Conservation (phyloP, 2,888 invertebrate genomes). For the Ischnus inquisitorius region DNA sequence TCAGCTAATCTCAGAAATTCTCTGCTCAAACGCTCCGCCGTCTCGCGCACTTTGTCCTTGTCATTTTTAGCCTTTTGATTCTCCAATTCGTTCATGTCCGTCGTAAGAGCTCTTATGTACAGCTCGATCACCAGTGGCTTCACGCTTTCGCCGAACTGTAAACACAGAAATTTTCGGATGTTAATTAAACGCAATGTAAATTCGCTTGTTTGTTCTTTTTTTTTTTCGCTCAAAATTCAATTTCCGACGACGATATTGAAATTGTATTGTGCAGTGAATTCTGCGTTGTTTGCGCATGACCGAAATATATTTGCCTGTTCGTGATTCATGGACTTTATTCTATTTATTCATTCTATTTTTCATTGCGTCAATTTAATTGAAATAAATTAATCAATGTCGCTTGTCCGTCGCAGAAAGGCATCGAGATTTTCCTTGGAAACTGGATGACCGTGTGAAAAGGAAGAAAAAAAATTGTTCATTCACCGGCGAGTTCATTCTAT, state of each 20-base stretch:
- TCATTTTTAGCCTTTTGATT: constrained; percentile 88
- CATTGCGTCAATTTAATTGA: no score
- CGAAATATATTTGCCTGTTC: no score
- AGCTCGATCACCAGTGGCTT: constrained; percentile 90
- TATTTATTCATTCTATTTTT: no score
- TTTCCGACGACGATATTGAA: no score
- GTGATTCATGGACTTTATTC: no score
- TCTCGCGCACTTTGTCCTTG: constrained; percentile 86
- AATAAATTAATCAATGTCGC: no score
- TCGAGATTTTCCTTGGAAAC: no score
- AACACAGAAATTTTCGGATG: constrained; percentile 16
- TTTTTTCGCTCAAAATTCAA: background rate
- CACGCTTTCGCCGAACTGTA: constrained; percentile 87
- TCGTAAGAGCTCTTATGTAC: constrained; percentile 91
- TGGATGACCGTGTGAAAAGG: no score
- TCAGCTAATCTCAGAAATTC: constrained; percentile 89
- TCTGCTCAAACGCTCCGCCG: constrained; percentile 87
- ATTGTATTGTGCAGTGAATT: no score
- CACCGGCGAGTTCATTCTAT: background rate
- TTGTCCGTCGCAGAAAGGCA: no score
- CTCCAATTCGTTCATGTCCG: constrained; percentile 92
- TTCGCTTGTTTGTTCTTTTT: background rate
- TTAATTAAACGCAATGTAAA: background rate
- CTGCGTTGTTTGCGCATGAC: no score
- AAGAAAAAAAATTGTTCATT: background rate